These are phyloP conservation scores for Siniperca undulata DNA, from an alignment of 2,797 vertebrate species.

Conservation along the genomic window DNA sequence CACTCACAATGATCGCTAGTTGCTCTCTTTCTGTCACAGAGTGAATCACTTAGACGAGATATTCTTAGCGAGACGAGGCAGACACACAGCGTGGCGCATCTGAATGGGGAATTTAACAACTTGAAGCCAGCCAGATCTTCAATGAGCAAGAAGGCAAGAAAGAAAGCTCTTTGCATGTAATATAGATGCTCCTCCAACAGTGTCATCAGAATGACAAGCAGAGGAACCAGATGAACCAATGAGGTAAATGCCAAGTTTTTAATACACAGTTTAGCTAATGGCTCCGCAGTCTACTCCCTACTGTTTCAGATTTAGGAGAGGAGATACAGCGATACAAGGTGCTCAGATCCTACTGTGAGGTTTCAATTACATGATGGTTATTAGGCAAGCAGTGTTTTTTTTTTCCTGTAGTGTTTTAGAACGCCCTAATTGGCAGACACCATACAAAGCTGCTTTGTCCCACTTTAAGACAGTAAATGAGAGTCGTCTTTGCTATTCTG, in stretches of 20 bases:
- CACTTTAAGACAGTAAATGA: conserved; percentile 21
- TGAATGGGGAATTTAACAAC: conserved; percentile 51
- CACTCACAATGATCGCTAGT: conserved; percentile 32
- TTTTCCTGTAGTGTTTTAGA: conserved; percentile 17
- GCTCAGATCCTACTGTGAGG: conserved; percentile 22
- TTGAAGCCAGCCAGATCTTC: conserved; percentile 39
- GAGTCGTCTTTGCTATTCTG: conserved; percentile 23
- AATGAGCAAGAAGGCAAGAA: conserved; percentile 32
- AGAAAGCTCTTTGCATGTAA: conserved; percentile 49
- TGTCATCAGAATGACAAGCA: conserved; percentile 26
- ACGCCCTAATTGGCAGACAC: neutral
- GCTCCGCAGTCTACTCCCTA: neutral
- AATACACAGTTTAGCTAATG: conserved; percentile 28
- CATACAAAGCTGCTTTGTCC: conserved; percentile 50
- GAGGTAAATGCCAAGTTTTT: conserved; percentile 25
- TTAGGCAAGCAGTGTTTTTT: conserved; percentile 15
- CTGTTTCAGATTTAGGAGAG: neutral
- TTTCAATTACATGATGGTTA: conserved; percentile 31
- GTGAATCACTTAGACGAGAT: conserved; percentile 65
- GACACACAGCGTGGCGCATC: conserved; percentile 37
- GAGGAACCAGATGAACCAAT: conserved; percentile 17
- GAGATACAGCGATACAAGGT: conserved; percentile 1
- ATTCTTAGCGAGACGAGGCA: conserved; percentile 61
- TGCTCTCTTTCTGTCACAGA: conserved; percentile 61
- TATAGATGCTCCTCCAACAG: conserved; percentile 45